Evolutionary conservation across 2,113 vertebrate species (phyloP).

Genomic region (Apeltes quadracus): DNA sequence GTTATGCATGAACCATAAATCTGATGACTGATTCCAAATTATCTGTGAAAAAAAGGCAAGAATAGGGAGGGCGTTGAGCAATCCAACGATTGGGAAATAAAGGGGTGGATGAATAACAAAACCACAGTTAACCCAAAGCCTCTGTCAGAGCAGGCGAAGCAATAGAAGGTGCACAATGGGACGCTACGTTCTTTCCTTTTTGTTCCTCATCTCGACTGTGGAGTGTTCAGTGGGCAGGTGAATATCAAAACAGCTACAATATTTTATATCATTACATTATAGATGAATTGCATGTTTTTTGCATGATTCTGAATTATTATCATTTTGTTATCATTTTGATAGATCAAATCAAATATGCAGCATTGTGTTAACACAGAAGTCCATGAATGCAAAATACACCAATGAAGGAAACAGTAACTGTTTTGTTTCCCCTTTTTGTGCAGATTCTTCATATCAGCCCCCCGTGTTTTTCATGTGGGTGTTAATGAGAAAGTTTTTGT

Average conservation of each 20-base stretch:
- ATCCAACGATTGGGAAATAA: conserved; percentile 55
- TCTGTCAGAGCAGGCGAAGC: conserved; percentile 29
- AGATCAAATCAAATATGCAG: conserved; percentile 1
- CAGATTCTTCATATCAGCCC: conserved; percentile 81
- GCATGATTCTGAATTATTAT: not conserved
- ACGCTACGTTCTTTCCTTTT: conserved; percentile 1
- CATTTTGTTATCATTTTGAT: not conserved
- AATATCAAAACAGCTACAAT: not conserved
- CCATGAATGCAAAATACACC: not conserved
- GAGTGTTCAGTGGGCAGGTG: conserved; percentile 37
- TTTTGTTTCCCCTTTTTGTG: conserved; percentile 8
- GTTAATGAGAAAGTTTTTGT: conserved; percentile 75
- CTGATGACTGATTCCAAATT: not conserved
- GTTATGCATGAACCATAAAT: not conserved
- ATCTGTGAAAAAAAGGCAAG: not conserved
- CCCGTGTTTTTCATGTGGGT: conserved; percentile 77
- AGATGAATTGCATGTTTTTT: not conserved
- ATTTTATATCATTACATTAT: not conserved
- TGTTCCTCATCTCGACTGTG: conserved; percentile 43
- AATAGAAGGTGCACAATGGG: conserved; percentile 53
- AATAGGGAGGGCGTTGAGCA: conserved; percentile 21
- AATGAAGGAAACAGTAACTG: not conserved
- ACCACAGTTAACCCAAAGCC: not conserved
- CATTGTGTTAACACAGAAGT: not conserved
- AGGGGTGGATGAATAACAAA: conserved; percentile 35